Base-by-base conservation (phyloP, 2,888 invertebrate genomes). In the Cheilosia grossa region DNA sequence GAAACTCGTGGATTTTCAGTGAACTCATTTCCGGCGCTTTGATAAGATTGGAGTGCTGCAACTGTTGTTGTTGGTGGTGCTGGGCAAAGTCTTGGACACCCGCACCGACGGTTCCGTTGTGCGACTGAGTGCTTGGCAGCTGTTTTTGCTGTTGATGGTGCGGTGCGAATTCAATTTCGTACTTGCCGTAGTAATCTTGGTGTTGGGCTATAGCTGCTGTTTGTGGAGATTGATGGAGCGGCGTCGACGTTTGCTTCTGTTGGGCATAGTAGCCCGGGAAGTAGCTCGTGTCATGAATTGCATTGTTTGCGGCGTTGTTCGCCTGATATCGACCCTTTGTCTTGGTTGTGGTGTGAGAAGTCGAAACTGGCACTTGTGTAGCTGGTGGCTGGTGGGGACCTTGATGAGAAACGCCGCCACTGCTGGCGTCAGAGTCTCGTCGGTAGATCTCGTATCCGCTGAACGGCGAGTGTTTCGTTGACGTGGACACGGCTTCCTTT, bases 401-500 rank as follows among this genome's bases (percentile, higher is more conserved):
- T 56, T 88, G 88, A 56, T 88, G 88, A 0, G 89, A 88, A 21
- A 88, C 77, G 3, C 82, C 82, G 21, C 80, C 77, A 40, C 86
- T 86, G 54, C 75, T 87, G 54, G 89, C 88, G 33, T 90, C 91
- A 10, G 90, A 89, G 56, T 89, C 89, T 17, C 88, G 88, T 40
- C 88, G 87, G 47, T 88, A 88, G 24, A 66, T 88, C 66, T 92
- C 92, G 66, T 91, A 92, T 79, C 90, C 91, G 63, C 87, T 87
- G 74, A 90, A 91, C 2, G 91, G 90, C 19, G 91, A 90, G 56
- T 89, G 89, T 87, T 92, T 92, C 15, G 92, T 90, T 13, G 92
- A 90, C n/a, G 92, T 91, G 51, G 91, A 91, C 13, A 91, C 91
- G 24, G 91, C 91, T 87, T 92, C 92, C 79, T 92, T 92, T 81